A percentile compares a stretch with the other conserved stretches of the same genome.
These are phyloP conservation scores for Drosophila repleta DNA, from an alignment of 1,140 invertebrate species.

Conservation along the genomic window DNA sequence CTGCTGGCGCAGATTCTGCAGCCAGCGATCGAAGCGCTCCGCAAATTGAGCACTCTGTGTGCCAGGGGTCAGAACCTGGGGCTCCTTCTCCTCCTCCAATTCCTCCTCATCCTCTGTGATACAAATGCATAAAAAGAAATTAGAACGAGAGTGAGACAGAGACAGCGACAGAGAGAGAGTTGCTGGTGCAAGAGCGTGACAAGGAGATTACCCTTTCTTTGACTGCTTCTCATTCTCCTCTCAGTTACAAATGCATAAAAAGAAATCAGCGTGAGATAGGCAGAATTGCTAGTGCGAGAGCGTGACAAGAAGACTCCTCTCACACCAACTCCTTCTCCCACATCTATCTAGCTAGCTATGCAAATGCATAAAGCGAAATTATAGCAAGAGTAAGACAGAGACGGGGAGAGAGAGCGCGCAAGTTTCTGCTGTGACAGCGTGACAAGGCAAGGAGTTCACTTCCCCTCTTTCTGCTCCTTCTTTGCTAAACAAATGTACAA, in stretches of 20 bases:
- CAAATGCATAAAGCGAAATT: conserved; percentile 45
- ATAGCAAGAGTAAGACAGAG: not conserved
- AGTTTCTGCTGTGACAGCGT: not conserved
- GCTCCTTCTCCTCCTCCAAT: conserved; percentile 46
- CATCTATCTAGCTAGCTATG: conserved; percentile 47
- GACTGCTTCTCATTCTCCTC: conserved; percentile 35
- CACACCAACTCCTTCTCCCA: conserved; percentile 17
- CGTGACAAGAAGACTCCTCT: conserved; percentile 16
- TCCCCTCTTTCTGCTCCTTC: conserved; percentile 20
- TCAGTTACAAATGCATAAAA: conserved; percentile 54
- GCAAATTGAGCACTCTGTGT: conserved; percentile 62
- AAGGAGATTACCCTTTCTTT: conserved; percentile 10
- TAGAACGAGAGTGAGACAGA: conserved; percentile 35
- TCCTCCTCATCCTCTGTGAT: conserved; percentile 54
- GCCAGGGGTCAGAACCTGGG: conserved; percentile 53
- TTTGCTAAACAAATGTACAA: conserved; percentile 5
- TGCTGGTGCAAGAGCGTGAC: conserved; percentile 47
- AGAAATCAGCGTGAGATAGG: conserved; percentile 25
- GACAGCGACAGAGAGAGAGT: conserved; percentile 32
- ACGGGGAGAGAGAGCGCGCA: not conserved
- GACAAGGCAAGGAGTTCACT: conserved; percentile 34
- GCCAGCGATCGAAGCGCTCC: conserved; percentile 70
- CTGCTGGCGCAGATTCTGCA: conserved; percentile 69
- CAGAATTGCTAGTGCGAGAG: conserved; percentile 39
- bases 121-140: conserved; percentile 56